Evolutionary conservation across 2,888 invertebrate species (phyloP).

Genomic region (Cerastoderma edule): DNA sequence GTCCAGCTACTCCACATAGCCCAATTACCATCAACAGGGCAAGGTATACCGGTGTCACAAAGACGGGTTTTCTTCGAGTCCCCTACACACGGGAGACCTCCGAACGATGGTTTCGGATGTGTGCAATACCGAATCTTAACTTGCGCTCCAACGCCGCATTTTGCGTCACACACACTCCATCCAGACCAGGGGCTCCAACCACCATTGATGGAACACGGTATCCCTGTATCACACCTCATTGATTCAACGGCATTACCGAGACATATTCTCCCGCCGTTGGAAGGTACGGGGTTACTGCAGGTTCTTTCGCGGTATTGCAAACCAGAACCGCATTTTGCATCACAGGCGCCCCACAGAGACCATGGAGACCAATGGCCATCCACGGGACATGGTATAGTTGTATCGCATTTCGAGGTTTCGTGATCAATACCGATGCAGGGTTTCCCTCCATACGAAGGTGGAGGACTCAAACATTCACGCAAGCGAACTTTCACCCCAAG

Average conservation of each 20-base stretch:
- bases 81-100: conserved; percentile 48
- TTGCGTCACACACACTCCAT: conserved; percentile 41
- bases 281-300: conserved; percentile 53
- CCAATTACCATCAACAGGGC: conserved; percentile 56
- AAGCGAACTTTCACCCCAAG: conserved; percentile 28
- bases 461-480: conserved; percentile 49
- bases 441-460: conserved; percentile 48
- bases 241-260: conserved; percentile 34
- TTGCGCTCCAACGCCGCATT: conserved; percentile 45
- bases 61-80: conserved; percentile 29
- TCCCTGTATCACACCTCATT: conserved; percentile 33
- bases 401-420: conserved; percentile 41
- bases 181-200: conserved; percentile 46
- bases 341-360: conserved; percentile 44
- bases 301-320: conserved; percentile 27
- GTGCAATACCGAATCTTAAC: conserved; percentile 28
- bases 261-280: conserved; percentile 48
- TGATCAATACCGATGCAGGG: conserved; percentile 37
- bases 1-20: conserved; percentile 45
- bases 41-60: conserved; percentile 45
- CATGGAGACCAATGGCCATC: conserved; percentile 54
- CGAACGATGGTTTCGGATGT: conserved; percentile 35
- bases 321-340: conserved; percentile 44
- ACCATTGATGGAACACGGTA: conserved; percentile 45
- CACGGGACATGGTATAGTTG: conserved; percentile 44